Conservation (phyloP, 2,113 vertebrate species). For the Macaca mulatta region DNA sequence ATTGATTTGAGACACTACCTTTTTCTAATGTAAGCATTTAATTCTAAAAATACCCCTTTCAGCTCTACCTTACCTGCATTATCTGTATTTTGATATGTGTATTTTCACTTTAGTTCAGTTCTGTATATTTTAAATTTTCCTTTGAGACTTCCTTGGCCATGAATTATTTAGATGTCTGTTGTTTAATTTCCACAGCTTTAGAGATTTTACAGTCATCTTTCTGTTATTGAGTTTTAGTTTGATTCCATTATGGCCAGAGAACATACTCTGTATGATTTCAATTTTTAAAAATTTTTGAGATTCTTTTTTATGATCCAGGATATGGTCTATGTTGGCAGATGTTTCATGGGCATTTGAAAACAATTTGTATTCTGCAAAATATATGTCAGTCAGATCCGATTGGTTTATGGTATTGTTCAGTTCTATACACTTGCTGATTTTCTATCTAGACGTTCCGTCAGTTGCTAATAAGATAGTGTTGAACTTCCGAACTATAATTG, state of each 20-base stretch:
- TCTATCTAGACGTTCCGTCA: neutral
- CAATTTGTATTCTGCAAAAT: neutral
- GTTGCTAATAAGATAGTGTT: neutral
- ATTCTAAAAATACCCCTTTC: neutral
- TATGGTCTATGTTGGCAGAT: neutral
- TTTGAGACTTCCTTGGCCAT: neutral
- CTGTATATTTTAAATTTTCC: neutral
- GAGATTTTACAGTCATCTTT: neutral
- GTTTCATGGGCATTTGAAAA: neutral
- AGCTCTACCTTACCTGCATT: neutral
- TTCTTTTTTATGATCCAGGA: neutral
- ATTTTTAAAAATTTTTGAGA: neutral
- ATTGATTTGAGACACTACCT: neutral
- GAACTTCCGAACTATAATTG: neutral
- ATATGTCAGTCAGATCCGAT: neutral
- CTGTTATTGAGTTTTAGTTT: neutral
- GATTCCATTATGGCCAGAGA: neutral
- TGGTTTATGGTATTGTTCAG: neutral
- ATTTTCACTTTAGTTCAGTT: neutral
- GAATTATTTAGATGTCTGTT: neutral
- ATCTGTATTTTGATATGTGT: neutral
- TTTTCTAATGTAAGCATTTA: neutral
- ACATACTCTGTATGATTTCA: neutral
- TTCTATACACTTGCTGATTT: neutral
- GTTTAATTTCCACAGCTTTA: neutral